Evolutionary conservation across 2,888 invertebrate genomes (phyloP), one percentile per base, ranked within the genome.

Genomic region (Aphodius granarius): DNA sequence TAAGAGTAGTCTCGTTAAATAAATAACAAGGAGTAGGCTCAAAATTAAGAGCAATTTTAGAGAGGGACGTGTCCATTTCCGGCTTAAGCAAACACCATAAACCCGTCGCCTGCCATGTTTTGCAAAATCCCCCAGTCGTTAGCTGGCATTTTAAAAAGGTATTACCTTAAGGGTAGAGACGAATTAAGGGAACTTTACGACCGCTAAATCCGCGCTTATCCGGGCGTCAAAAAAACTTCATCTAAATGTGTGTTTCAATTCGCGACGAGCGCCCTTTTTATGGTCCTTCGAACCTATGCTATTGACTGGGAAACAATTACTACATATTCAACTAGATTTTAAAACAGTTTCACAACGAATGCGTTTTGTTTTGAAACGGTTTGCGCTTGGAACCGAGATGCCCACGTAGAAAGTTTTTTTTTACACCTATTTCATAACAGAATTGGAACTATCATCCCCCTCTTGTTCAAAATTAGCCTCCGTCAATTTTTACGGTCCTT

Each of bases 111-210:
- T 13, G 9, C 43, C 9, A 43, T 43, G 13, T 43, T 43, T 43
- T 43, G 4, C 43, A 43, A 73, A 74, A 74, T 74, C 74, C 71
- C 66, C n/a, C 22, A 71, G 74, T 68, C 19, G 71, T 71, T 70
- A 70, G 74, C 74, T 74, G 63, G 74, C 70, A 74, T 74, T 74
- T 74, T 74, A 71, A 74, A 22, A 19, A 64, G 71, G 43, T 71
- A 74, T 74, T 71, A 74, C 71, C 71, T 64, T 64, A 22, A 23
- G 65, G 71, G 70, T 63, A 63, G 71, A 73, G 76, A 73, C 71
- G 66, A 76, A 76, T 76, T 76, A 73, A 76, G 13, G 43, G 43
- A 43, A 43, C 43, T 2, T 43, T 43, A 43, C 43, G 43, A 43
- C 43, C 43, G 43, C 43, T 43, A 43, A 43, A 43, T 43, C 43